phyloP scores from a whole-genome alignment of 2,113 vertebrate genomes.

The Todiramphus saurophagus region DNA sequence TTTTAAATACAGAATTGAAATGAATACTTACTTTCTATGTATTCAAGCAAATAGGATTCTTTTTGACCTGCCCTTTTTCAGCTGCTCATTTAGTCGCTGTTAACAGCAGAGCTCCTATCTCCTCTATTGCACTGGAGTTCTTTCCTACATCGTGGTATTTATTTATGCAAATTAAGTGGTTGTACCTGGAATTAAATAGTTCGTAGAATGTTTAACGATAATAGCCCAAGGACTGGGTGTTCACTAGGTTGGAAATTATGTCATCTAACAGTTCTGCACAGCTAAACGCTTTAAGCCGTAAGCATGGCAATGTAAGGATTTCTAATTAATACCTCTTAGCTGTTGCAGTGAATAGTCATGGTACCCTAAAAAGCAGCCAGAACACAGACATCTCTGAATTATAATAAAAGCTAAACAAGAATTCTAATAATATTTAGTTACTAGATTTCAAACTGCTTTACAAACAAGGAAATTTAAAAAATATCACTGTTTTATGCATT shows the following conservation, averaged over 20 bases:
- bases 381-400: not conserved
- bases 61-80: conserved; percentile 13
- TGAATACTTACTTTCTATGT: not conserved
- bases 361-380: not conserved
- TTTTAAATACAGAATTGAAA: conserved; percentile 13
- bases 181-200: conserved; percentile 30
- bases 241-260: not conserved
- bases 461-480: not conserved
- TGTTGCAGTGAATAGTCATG: not conserved
- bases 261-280: not conserved
- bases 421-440: not conserved
- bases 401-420: not conserved
- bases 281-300: not conserved
- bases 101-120: not conserved
- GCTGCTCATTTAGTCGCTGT: not conserved
- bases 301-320: not conserved
- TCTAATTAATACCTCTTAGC: not conserved
- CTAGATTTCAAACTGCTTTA: not conserved
- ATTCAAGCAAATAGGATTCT: not conserved
- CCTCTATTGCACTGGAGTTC: not conserved
- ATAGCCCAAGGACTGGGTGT: not conserved
- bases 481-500: not conserved
- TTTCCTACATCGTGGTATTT: not conserved
- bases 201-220: not conserved
- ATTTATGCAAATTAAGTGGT: conserved; percentile 27